Percentiles rank a stretch among this genome's conserved stretches.
These are phyloP conservation scores for Hydrochoerus hydrochaeris DNA, from an alignment of 2,113 vertebrate species.

Conservation along the genomic window DNA sequence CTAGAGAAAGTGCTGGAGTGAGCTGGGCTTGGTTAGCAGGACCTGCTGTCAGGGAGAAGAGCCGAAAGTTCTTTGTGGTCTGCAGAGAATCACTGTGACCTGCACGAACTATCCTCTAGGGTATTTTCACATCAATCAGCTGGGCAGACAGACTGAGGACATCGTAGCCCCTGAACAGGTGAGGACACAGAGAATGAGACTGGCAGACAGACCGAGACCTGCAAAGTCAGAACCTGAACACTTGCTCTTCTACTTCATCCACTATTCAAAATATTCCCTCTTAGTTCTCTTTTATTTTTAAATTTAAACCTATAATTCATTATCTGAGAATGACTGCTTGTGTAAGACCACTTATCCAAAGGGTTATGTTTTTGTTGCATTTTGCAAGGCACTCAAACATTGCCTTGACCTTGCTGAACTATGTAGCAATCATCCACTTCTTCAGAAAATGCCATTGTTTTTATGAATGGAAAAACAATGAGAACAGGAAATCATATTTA, in stretches of 20 bases:
- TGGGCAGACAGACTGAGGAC: neutral
- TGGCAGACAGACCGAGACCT: neutral
- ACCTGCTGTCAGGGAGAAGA: neutral
- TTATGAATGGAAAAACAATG: neutral
- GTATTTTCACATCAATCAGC: neutral
- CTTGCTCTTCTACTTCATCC: neutral
- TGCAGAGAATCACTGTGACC: neutral
- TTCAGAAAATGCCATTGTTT: constrained; percentile 17
- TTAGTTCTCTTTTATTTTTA: constrained; percentile 27
- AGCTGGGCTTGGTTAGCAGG: neutral
- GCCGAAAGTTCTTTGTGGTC: neutral
- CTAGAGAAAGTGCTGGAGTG: neutral
- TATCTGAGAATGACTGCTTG: neutral
- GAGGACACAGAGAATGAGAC: neutral
- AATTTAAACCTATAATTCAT: constrained; percentile 19
- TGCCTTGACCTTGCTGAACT: constrained; percentile 27
- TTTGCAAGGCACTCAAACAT: constrained; percentile 24
- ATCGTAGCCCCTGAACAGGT: neutral
- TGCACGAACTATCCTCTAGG: neutral
- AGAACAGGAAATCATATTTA: constrained; percentile 10
- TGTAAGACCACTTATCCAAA: neutral
- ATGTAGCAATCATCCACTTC: neutral
- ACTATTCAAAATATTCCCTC: neutral
- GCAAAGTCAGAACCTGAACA: neutral
- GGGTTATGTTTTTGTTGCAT: neutral